Base-by-base conservation (phyloP, 1,140 invertebrate genomes). In the Drosophila cardini region DNA sequence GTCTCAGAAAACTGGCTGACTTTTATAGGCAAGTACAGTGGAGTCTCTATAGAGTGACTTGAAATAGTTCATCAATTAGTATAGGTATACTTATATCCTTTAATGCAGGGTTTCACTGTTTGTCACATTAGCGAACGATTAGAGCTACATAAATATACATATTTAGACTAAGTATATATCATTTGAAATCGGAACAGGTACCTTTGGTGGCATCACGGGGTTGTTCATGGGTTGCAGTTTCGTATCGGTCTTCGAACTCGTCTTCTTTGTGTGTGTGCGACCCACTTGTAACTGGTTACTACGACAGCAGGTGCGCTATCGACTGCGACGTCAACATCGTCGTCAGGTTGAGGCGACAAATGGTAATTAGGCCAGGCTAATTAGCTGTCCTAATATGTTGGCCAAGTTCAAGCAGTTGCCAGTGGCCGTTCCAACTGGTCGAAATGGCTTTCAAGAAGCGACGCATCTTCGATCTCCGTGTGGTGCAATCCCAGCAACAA, bases 161-260 rank as follows among this genome's bases (percentile, higher is more conserved):
- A 61, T 68, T 71, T 71, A 70, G 21, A 63, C 21, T 30, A 45
- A 34, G 11, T 63, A 36, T 50, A 36, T 58, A 40, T 62, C 30
- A 34, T 32, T 43, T 55, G 1, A n/a, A 40, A 43, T 43, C 50
- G 58, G 26, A 13, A 26, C 91, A 96, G 95, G 94, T 45, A 94
- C 94, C 18, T 94, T 95, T 64, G 95, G 95, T 0, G 95, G 95
- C 16, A 92, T 95, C 5, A 89, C 95, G 0, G 94, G 95, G n/a
- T 84, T 95, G 42, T 94, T 95, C 87, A 93, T 95, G 42, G 95
- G 95, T 5, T 95, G 95, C 80, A 95, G 94, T 57, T 92, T 96
- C 4, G 94, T 95, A 56, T 94, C 95, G 2, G 93, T 92, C 2
- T 94, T 95, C 40, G 95, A 96, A 80, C 80, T 96, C 9, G 43